These are phyloP conservation scores for Drosophila pseudoananassae DNA, from an alignment of 1,140 invertebrate genomes.

Conservation along the genomic window DNA sequence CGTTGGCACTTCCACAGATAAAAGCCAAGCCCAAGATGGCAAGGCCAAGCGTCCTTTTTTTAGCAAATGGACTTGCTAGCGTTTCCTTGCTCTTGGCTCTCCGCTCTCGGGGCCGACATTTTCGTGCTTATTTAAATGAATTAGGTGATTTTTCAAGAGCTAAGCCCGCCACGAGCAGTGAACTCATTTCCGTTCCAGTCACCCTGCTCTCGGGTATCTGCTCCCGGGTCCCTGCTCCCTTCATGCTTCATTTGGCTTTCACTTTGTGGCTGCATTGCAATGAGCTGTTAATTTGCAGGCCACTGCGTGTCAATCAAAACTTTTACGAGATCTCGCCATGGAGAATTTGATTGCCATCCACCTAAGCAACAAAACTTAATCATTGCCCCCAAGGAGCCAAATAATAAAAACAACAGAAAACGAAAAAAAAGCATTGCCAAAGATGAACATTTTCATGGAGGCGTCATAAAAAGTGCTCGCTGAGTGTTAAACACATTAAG, in stretches of 20 bases:
- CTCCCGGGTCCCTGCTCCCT: conserved; percentile 25
- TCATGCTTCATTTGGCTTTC: conserved; percentile 66
- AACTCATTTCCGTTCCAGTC: conserved; percentile 71
- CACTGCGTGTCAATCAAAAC: conserved; percentile 67
- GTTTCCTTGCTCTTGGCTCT: not conserved
- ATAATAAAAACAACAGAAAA: conserved; percentile 9
- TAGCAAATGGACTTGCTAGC: conserved; percentile 57
- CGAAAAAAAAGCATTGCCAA: not conserved
- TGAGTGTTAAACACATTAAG: conserved; percentile 55
- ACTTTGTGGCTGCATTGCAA: conserved; percentile 62
- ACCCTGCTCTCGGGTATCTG: not conserved
- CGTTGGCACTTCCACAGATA: conserved; percentile 31
- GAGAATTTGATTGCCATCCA: conserved; percentile 35
- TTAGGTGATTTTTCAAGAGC: conserved; percentile 82
- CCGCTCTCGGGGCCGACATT: conserved; percentile 53
- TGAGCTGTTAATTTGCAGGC: conserved; percentile 71
- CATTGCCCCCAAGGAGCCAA: conserved; percentile 15
- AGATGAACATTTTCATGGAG: conserved; percentile 12
- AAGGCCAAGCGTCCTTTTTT: conserved; percentile 44
- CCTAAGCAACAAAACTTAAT: conserved; percentile 23
- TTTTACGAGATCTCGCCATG: conserved; percentile 51
- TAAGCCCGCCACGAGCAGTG: conserved; percentile 73
- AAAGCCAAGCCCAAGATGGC: conserved; percentile 22
- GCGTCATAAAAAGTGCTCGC: conserved; percentile 46
- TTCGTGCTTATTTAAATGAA: conserved; percentile 78